Percentiles rank a stretch among this genome's conserved stretches.
phyloP scores from a whole-genome alignment of 1,140 invertebrate genomes.

The Tribolium madens region DNA sequence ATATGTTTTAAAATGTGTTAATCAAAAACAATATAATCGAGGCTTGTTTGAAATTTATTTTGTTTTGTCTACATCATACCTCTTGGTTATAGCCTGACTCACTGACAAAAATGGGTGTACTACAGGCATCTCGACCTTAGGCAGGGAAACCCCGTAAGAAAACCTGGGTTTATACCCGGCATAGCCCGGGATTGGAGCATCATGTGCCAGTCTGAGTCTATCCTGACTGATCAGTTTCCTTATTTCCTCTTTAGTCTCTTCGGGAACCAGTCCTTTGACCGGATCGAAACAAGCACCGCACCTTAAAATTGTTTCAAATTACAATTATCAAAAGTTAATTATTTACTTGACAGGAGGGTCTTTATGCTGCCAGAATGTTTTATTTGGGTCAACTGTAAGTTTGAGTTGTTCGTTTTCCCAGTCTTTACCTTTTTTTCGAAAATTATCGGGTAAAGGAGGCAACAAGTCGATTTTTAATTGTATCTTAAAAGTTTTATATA shows the following conservation, averaged over 20 bases:
- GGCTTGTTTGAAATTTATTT: neutral
- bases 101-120: conserved; percentile 57
- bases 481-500: conserved; percentile 24
- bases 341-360: conserved; percentile 51
- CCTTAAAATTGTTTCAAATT: conserved; percentile 36
- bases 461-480: conserved; percentile 48
- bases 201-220: conserved; percentile 59
- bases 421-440: conserved; percentile 48
- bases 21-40: neutral
- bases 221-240: conserved; percentile 59
- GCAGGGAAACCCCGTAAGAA: conserved; percentile 52
- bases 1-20: too few species aligned
- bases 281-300: conserved; percentile 57
- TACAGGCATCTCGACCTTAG: conserved; percentile 54
- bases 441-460: conserved; percentile 48
- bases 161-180: conserved; percentile 58
- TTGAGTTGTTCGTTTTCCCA: conserved; percentile 66
- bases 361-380: conserved; percentile 63
- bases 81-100: conserved; percentile 53
- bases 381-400: conserved; percentile 62
- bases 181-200: conserved; percentile 57
- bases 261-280: conserved; percentile 51
- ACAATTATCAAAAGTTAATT: too few species aligned
- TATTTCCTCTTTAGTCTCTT: conserved; percentile 59
- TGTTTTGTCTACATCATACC: conserved; percentile 46